Conservation (phyloP, 2,888 invertebrate species). For the Zhuqinia jingwanae region DNA sequence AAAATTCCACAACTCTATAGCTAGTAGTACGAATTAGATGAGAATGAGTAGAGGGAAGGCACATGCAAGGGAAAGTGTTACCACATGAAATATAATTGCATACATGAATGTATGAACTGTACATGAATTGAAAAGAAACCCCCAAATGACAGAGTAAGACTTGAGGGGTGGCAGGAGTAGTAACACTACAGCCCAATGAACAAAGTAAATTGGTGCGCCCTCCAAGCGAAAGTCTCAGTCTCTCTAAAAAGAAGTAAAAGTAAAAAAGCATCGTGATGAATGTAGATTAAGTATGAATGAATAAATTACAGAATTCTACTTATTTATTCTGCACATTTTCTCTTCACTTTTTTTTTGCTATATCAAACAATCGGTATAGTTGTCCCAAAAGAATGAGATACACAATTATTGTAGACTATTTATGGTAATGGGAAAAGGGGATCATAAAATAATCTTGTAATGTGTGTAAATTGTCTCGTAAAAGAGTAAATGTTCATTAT, state of each 20-base stretch:
- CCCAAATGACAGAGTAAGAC: neutral
- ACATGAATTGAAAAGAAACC: neutral
- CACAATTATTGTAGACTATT: no score
- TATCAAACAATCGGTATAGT: no score
- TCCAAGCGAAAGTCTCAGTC: slow-evolving; percentile 3
- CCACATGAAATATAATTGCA: slow-evolving; percentile 39
- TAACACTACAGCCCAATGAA: neutral
- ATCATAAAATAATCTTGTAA: no score
- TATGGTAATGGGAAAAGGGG: no score
- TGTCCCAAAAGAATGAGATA: no score
- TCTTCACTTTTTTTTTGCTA: no score
- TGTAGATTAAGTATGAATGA: neutral
- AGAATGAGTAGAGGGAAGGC: neutral
- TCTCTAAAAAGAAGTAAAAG: neutral
- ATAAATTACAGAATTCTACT: neutral
- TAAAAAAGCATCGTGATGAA: neutral
- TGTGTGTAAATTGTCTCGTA: no score
- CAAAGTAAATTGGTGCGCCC: no score
- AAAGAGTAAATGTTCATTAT: no score
- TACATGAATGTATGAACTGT: slow-evolving; percentile 30
- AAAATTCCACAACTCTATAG: no score
- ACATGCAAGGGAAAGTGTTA: no score
- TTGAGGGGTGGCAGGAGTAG: neutral
- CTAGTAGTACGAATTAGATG: neutral
- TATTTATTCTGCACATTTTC: no score